phyloP scores from a whole-genome alignment of 2,113 vertebrate species.

The Coregonus clupeaformis region DNA sequence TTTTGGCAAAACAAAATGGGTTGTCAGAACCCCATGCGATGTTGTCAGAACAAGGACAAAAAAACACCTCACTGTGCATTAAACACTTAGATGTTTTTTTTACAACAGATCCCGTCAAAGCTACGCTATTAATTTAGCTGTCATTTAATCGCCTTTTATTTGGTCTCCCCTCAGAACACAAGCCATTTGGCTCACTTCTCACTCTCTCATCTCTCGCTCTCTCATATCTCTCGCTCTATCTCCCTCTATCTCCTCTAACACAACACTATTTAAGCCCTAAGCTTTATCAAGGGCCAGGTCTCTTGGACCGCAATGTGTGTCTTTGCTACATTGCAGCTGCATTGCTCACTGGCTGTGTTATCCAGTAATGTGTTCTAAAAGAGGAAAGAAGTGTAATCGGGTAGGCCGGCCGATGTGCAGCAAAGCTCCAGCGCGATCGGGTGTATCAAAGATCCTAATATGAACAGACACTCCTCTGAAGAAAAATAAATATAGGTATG shows the following conservation, averaged over 20 bases:
- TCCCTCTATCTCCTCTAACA: constrained; percentile 2
- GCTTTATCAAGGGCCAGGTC: constrained; percentile 16
- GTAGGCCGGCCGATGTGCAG: constrained; percentile 45
- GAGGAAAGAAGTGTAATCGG: constrained; percentile 52
- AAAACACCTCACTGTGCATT: not conserved
- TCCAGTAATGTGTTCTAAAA: constrained; percentile 54
- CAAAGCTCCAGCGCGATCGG: constrained; percentile 43
- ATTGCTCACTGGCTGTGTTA: constrained; percentile 65
- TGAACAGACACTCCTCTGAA: constrained; percentile 63
- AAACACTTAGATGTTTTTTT: not conserved
- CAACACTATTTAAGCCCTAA: constrained; percentile 35
- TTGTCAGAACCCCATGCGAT: too few species aligned
- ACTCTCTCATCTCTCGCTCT: not conserved
- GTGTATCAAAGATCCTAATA: constrained; percentile 59
- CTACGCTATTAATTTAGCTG: constrained; percentile 6
- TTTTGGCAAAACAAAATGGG: not conserved
- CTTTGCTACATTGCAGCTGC: constrained; percentile 33
- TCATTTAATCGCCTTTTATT: constrained; percentile 27
- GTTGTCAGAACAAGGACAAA: not conserved
- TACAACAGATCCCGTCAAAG: constrained; percentile 11
- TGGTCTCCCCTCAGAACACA: not conserved
- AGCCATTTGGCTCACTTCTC: constrained; percentile 6
- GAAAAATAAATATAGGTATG: constrained; percentile 3
- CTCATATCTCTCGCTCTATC: not conserved
- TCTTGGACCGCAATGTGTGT: constrained; percentile 41